Conservation (phyloP, 2,797 vertebrate genomes). For the Esox lucius region DNA sequence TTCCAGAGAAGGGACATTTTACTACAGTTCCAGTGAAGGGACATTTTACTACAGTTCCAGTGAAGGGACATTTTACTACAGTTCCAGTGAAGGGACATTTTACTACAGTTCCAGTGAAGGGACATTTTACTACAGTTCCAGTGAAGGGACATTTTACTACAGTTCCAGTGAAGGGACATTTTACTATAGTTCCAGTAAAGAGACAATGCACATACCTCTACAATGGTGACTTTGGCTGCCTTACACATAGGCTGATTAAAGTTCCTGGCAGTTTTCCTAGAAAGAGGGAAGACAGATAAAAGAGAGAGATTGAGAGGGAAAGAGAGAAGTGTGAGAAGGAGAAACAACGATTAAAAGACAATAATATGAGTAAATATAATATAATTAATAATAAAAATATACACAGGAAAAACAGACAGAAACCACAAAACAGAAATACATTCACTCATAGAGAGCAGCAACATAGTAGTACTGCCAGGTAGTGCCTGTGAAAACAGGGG, state of each 20-base stretch:
- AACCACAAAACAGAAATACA: too few species aligned
- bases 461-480: background rate
- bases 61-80: background rate
- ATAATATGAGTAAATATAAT: too few species aligned
- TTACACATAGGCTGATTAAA: slow-evolving; percentile 99
- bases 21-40: too few species aligned
- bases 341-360: background rate
- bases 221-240: slow-evolving; percentile 89
- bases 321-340: background rate
- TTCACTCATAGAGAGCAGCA: too few species aligned
- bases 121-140: background rate
- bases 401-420: too few species aligned
- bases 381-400: too few species aligned
- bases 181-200: background rate
- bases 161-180: too few species aligned
- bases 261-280: slow-evolving; percentile 94
- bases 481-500: background rate
- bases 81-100: too few species aligned
- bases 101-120: too few species aligned
- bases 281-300: background rate
- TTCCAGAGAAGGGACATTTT: too few species aligned
- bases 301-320: background rate
- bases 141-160: too few species aligned
- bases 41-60: background rate
- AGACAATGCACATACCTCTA: slow-evolving; percentile 81